Base-by-base conservation (phyloP, 2,888 invertebrate genomes). In the Pachydiplax longipennis region DNA sequence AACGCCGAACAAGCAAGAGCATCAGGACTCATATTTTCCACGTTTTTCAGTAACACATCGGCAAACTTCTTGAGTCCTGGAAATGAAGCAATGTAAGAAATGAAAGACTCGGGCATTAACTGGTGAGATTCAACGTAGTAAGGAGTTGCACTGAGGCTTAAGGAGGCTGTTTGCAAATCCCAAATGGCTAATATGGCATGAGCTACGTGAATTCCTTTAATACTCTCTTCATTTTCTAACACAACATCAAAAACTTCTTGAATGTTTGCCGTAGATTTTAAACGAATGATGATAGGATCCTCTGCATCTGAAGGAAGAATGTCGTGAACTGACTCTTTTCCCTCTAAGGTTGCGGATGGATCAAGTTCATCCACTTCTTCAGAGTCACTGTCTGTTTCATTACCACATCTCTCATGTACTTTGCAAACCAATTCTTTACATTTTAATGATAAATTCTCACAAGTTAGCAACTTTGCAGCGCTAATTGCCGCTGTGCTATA, bases 1-100 rank as follows among this genome's bases (percentile, higher is more conserved):
- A 95, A 93, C 44, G 95, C 93, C 90, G 94, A 93, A 91, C 94
- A 94, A 91, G 94, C 94, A 61, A 94, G 92, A 58, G 94, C 94
- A 61, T 94, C 93, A 0, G 93, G 82, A 91, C 94, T 93, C 92
- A 95, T 94, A 5, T 93, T 61, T 10, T 92, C 40, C 44, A 94
- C 91, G 31, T 93, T 93, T 6, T 93, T 80, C 10, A 93, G 92
- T 22, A 95, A 92, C 5, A 92, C 40, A 2, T 93, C 90, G 31
- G 94, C 90, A 80, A 94, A 83, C 12, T 25, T 65, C 37, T 83
- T 44, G 3, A 81, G 40, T 40, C 73, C 65, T 25, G 82, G 65
- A 13, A n/a, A n/a, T 10, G 87, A 87, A n/a, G 61, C n/a, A 8
- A 87, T 37, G 22, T 65, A 35, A 15, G 22, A 12, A 22, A 87